Percentiles rank a stretch among this genome's conserved stretches.
These are phyloP conservation scores for Alcedo quadribrachys DNA, from an alignment of 2,797 vertebrate genomes.

Conservation along the genomic window DNA sequence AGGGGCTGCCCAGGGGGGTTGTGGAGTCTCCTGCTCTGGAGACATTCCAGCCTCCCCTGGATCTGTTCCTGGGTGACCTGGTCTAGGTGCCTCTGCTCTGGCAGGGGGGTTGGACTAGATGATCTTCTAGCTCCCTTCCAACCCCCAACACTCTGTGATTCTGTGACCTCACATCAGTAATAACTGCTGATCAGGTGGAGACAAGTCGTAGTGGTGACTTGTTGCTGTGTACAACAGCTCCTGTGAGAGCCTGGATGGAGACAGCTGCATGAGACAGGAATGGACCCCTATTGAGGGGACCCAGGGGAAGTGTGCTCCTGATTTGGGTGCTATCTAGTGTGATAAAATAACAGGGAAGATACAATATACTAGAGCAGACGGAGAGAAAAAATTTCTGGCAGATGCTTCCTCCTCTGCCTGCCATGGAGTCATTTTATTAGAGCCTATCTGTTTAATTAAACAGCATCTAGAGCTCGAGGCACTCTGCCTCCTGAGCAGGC, in stretches of 20 bases:
- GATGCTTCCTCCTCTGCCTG: not conserved
- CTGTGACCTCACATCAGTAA: accelerated
- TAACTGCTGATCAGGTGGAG: not conserved
- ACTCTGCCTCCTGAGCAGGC: not conserved
- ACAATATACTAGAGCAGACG: not conserved
- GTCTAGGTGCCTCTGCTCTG: too few relatives aligned
- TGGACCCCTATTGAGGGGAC: not conserved
- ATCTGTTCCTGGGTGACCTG: too few relatives aligned
- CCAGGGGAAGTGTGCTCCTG: not conserved
- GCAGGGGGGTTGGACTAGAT: too few relatives aligned
- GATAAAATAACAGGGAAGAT: not conserved
- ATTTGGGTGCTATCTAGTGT: accelerated
- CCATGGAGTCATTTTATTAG: constrained; percentile 26
- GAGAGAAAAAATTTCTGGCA: not conserved
- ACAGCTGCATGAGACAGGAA: not conserved
- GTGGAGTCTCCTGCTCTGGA: too few relatives aligned
- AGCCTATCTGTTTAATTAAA: constrained; percentile 44
- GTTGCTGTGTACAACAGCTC: not conserved
- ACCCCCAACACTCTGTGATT: too few relatives aligned
- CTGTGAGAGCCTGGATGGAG: not conserved
- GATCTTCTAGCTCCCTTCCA: too few relatives aligned
- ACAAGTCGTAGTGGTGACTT: accelerated
- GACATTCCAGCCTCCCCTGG: too few relatives aligned
- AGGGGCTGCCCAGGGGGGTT: too few relatives aligned
- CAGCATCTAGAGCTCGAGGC: not conserved